These are phyloP conservation scores for Telenomus remus DNA, from an alignment of 1,140 invertebrate genomes.

Conservation along the genomic window DNA sequence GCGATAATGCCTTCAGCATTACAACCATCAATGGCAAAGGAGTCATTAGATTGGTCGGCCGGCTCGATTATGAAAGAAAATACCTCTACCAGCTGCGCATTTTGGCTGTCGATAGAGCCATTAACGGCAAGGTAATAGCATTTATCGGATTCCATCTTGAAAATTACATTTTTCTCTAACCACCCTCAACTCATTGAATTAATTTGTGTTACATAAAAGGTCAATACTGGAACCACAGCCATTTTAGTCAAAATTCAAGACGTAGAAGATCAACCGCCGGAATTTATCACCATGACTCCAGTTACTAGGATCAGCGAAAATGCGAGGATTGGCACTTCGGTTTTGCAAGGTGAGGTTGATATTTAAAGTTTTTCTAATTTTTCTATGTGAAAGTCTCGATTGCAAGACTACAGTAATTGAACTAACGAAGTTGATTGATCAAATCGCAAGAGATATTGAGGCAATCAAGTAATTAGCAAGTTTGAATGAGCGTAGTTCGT, in stretches of 20 bases:
- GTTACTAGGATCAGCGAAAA: constrained; percentile 92
- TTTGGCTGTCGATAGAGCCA: constrained; percentile 89
- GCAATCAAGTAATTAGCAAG: constrained; percentile 28
- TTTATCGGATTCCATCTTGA: neutral
- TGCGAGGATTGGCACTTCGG: constrained; percentile 84
- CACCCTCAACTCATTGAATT: too few species aligned
- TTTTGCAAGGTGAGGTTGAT: constrained; percentile 82
- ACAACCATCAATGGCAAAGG: constrained; percentile 91
- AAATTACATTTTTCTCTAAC: too few species aligned
- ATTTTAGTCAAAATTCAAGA: constrained; percentile 91
- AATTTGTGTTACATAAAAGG: constrained; percentile 19
- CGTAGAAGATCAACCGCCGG: constrained; percentile 92
- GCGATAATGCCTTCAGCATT: constrained; percentile 87
- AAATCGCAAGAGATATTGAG: neutral
- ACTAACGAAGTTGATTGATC: constrained; percentile 13
- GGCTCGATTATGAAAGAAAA: constrained; percentile 91
- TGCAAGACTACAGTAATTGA: constrained; percentile 2
- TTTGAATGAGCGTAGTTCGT: constrained; percentile 78
- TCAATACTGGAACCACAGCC: constrained; percentile 90
- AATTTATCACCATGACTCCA: constrained; percentile 90
- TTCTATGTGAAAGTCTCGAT: neutral
- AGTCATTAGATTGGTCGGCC: constrained; percentile 84
- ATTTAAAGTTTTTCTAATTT: neutral
- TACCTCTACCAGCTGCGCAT: constrained; percentile 91
- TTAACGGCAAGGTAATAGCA: constrained; percentile 79